These are phyloP conservation scores for Geotrupes spiniger DNA, from an alignment of 2,888 invertebrate genomes.

Conservation along the genomic window DNA sequence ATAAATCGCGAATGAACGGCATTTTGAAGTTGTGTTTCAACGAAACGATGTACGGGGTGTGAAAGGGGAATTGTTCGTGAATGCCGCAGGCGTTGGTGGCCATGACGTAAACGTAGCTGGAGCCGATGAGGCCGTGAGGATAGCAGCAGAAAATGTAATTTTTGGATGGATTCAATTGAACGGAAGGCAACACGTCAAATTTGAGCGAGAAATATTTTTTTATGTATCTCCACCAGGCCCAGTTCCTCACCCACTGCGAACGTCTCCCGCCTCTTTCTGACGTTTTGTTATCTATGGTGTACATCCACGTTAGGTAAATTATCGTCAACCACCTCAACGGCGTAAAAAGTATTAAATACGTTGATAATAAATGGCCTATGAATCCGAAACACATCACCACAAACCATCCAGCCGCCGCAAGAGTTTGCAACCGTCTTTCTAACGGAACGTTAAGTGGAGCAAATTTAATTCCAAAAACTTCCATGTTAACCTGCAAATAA, in stretches of 20 bases:
- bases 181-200: conserved; percentile 80
- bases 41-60: conserved; percentile 53
- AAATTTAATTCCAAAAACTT: conserved; percentile 73
- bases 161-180: conserved; percentile 71
- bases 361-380: conserved; percentile 52
- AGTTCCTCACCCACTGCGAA: conserved; percentile 55
- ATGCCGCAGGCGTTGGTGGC: conserved; percentile 64
- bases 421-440: conserved; percentile 76
- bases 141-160: conserved; percentile 87
- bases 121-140: conserved; percentile 90
- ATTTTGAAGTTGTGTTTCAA: conserved; percentile 66
- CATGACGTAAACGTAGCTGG: conserved; percentile 76
- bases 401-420: conserved; percentile 74
- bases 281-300: conserved; percentile 56
- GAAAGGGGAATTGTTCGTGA: conserved; percentile 52
- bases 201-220: conserved; percentile 83
- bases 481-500: no score
- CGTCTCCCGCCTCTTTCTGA: conserved; percentile 57
- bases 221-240: conserved; percentile 70
- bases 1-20: conserved; percentile 70
- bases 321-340: conserved; percentile 55
- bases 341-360: conserved; percentile 59
- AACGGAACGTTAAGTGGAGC: conserved; percentile 78
- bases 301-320: conserved; percentile 65
- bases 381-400: conserved; percentile 62